Conservation (phyloP, 2,888 invertebrate species). For the Callosobruchus maculatus region DNA sequence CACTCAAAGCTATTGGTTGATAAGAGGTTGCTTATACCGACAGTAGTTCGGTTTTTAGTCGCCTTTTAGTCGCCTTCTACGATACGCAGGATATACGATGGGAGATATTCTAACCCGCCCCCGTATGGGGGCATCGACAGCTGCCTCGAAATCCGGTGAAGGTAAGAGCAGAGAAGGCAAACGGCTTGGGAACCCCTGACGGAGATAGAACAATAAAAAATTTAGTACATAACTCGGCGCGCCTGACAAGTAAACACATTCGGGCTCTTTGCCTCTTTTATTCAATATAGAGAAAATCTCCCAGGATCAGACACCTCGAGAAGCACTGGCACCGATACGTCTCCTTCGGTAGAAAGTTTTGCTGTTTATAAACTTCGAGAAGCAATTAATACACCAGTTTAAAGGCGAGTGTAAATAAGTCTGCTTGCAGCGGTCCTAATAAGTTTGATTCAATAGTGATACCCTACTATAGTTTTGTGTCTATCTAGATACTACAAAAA, state of each 20-base stretch:
- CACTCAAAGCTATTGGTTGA: no score
- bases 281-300: not conserved
- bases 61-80: no score
- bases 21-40: no score
- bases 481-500: no score
- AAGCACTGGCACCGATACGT: not conserved
- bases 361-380: not conserved
- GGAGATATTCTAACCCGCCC: no score
- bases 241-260: not conserved
- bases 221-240: constrained; percentile 15
- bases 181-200: constrained; percentile 23
- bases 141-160: not conserved
- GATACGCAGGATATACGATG: no score
- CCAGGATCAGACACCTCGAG: not conserved
- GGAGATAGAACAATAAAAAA: constrained; percentile 28
- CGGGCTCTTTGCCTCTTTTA: not conserved
- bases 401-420: not conserved
- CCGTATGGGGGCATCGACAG: no score
- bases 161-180: not conserved
- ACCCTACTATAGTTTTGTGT: no score
- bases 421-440: not conserved
- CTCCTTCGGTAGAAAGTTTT: not conserved
- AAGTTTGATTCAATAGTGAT: no score
- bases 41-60: no score
- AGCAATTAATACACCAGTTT: not conserved